Conservation (phyloP, 2,113 vertebrate species). For the Deroptyus accipitrinus region DNA sequence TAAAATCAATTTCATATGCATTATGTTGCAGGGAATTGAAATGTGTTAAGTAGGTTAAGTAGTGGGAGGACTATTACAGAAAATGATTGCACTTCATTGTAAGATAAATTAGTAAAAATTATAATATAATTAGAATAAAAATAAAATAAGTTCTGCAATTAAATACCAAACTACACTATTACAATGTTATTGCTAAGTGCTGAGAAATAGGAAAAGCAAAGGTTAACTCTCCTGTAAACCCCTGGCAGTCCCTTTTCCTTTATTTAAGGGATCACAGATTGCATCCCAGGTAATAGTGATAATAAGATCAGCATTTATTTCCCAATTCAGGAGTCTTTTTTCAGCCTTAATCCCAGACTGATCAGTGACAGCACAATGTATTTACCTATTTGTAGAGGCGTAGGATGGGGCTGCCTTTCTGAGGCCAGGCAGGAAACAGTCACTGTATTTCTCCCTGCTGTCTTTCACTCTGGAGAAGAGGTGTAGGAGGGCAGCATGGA, state of each 20-base stretch:
- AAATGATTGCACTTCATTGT: background rate
- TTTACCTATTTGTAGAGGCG: background rate
- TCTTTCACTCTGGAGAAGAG: background rate
- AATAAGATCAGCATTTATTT: background rate
- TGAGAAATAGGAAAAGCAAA: background rate
- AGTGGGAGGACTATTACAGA: constrained; percentile 28
- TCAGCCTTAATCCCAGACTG: background rate
- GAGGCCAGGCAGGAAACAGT: background rate
- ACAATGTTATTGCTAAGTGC: background rate
- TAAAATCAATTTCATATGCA: constrained; percentile 41
- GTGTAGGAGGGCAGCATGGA: background rate
- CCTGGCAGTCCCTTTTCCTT: background rate
- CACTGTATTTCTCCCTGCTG: background rate
- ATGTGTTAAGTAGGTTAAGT: constrained; percentile 37
- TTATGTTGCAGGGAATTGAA: background rate
- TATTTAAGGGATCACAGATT: background rate
- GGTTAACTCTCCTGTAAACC: background rate
- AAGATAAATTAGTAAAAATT: background rate
- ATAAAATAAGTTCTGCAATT: background rate
- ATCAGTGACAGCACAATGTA: background rate
- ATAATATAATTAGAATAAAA: background rate
- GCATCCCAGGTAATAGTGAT: background rate
- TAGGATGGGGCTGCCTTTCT: background rate
- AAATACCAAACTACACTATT: background rate
- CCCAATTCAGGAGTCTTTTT: background rate